Evolutionary conservation across 2,113 vertebrate species (phyloP), one percentile per base, ranked within the genome.

Genomic region (Formicarius rufipectus): DNA sequence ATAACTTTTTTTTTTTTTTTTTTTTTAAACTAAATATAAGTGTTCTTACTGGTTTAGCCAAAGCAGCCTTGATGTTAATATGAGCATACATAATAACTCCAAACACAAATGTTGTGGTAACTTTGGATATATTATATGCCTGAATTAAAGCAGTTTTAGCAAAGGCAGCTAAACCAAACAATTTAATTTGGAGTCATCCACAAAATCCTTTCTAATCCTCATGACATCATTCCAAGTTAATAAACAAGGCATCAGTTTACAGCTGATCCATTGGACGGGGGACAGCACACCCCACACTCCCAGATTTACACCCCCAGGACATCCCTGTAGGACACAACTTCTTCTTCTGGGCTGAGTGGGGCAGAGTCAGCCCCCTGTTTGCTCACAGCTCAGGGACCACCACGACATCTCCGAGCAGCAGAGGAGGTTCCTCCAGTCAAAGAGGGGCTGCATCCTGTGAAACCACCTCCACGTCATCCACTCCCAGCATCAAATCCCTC

Each of bases 101-200:
- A 60, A 94, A 64, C 8, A 60, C 66, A 89, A 92, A 87, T 1
- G 0, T 75, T 75, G 78, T 77, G 47, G 78, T 94, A 77, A 68
- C 33, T 81, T 89, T 47, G 77, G 52, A 25, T 66, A 12, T 39
- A 76, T 28, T 53, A 63, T 19, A 27, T 16, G 63, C 58, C 59
- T 39, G 27, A 97, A 89, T 52, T 93, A 82, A 93, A 94, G 40
- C 35, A 78, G 45, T 89, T 93, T 85, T 68, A 85, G 31, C 45
- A 80, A 87, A 89, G 63, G n/a, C 83, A 87, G 24, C 42, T 81
- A 68, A 94, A 81, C 42, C 62, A 87, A 89, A 87, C 45, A 85
- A 50, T 69, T 95, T 71, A 79, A 90, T 69, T 47, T 77, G 35
- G 66, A 58, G 39, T 33, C 58, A 14, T n/a, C 59, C 44, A 52